phyloP scores from a whole-genome alignment of 2,888 invertebrate species.

The Protophormia terraenovae region DNA sequence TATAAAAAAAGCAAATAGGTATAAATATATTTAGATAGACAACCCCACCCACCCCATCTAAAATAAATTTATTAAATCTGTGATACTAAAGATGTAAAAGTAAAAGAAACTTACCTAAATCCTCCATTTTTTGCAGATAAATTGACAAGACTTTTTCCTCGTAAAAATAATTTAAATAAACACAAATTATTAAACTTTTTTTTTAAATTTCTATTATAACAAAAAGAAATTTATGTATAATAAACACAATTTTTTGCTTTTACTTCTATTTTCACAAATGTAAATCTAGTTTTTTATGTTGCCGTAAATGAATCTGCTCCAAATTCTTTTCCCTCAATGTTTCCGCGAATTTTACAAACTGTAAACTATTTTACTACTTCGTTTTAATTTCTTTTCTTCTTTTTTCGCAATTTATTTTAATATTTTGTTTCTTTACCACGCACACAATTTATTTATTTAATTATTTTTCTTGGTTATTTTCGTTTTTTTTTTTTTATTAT shows the following conservation, averaged over 20 bases:
- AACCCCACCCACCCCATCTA: slow-evolving; percentile 60
- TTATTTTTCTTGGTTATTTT: not conserved
- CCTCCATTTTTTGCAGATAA: slow-evolving; percentile 56
- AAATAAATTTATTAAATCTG: not conserved
- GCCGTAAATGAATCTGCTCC: slow-evolving; percentile 32
- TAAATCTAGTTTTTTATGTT: slow-evolving; percentile 23
- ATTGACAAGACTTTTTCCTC: slow-evolving; percentile 3
- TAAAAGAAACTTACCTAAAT: slow-evolving; percentile 61
- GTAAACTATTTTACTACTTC: slow-evolving; percentile 10
- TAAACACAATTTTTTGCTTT: slow-evolving; percentile 4
- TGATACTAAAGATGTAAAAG: not conserved
- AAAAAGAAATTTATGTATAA: not conserved
- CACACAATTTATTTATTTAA: slow-evolving; percentile 50
- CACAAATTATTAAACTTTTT: not conserved
- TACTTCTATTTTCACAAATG: slow-evolving; percentile 6
- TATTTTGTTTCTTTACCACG: slow-evolving; percentile 52
- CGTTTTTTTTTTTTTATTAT: not conserved
- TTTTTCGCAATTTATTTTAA: slow-evolving; percentile 32
- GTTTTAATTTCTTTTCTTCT: not conserved
- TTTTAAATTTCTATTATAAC: not conserved
- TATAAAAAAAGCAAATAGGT: not conserved
- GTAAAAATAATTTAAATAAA: not conserved
- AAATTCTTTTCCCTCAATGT: slow-evolving; percentile 37
- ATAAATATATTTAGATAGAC: not conserved
- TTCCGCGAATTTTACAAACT: slow-evolving; percentile 28